phyloP scores from a whole-genome alignment of 1,140 invertebrate species.

The Saccostrea cuccullata region DNA sequence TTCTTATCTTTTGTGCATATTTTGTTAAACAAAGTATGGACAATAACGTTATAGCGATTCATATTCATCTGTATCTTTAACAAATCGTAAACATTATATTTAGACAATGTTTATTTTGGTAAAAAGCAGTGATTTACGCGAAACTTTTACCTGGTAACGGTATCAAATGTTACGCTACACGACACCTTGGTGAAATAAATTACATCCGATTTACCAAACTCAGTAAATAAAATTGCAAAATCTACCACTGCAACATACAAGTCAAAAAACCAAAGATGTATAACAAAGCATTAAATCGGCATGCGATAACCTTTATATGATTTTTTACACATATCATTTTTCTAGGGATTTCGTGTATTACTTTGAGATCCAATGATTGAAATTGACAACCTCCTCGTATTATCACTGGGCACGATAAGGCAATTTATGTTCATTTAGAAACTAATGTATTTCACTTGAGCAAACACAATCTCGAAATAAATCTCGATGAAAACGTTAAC shows the following conservation, averaged over 20 bases:
- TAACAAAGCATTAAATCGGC: neutral
- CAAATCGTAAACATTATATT: no score
- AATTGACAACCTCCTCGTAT: neutral
- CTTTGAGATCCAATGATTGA: neutral
- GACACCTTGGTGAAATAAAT: neutral
- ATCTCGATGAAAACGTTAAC: slow-evolving; percentile 5
- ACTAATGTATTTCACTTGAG: slow-evolving; percentile 32
- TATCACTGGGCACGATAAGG: slow-evolving; percentile 9
- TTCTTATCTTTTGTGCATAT: no score
- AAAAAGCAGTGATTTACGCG: no score
- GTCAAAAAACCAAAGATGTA: neutral
- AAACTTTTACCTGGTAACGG: neutral
- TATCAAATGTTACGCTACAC: neutral
- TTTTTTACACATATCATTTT: slow-evolving; percentile 12
- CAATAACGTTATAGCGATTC: no score
- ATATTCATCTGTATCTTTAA: no score
- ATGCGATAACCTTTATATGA: slow-evolving; percentile 5
- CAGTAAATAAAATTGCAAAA: slow-evolving; percentile 11
- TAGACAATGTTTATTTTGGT: no score
- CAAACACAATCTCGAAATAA: slow-evolving; percentile 22
- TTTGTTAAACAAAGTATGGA: no score
- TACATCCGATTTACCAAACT: neutral
- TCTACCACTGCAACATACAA: neutral
- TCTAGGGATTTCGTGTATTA: neutral
- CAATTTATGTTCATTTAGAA: slow-evolving; percentile 21